Evolutionary conservation across 2,797 vertebrate species (phyloP).

Genomic region (Lithobates sylvaticus): DNA sequence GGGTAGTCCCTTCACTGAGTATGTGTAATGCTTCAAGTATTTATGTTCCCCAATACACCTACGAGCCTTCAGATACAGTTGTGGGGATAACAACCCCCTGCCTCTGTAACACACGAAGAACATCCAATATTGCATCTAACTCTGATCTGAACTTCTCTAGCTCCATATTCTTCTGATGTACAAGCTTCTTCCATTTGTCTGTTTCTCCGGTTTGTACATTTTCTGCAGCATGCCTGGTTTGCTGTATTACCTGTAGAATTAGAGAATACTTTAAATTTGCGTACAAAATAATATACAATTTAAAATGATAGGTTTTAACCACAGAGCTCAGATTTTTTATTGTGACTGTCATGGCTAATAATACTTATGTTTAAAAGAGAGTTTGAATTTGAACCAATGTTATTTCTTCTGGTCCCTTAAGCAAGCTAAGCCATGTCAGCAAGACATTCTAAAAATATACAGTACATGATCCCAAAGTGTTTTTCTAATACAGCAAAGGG

Average conservation of each 20-base stretch:
- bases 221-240: conserved; percentile 71
- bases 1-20: too few species aligned
- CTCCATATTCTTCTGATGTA: conserved; percentile 84
- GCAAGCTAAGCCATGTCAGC: too few species aligned
- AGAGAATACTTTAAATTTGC: not conserved
- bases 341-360: too few species aligned
- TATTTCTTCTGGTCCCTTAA: too few species aligned
- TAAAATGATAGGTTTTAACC: too few species aligned
- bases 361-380: too few species aligned
- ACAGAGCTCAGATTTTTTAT: too few species aligned
- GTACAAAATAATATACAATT: not conserved
- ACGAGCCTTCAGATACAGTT: conserved; percentile 60
- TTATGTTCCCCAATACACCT: conserved; percentile 64
- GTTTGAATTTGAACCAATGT: too few species aligned
- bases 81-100: conserved; percentile 84
- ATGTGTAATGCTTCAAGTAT: not conserved
- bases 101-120: conserved; percentile 87
- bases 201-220: conserved; percentile 77
- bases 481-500: too few species aligned
- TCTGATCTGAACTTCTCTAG: conserved; percentile 88
- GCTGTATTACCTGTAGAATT: conserved; percentile 79
- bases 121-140: conserved; percentile 91
- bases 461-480: too few species aligned
- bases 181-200: conserved; percentile 84
- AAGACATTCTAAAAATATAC: too few species aligned